These are phyloP conservation scores for Sternarchorhynchus goeldii DNA, from an alignment of 2,797 vertebrate species.

Conservation along the genomic window DNA sequence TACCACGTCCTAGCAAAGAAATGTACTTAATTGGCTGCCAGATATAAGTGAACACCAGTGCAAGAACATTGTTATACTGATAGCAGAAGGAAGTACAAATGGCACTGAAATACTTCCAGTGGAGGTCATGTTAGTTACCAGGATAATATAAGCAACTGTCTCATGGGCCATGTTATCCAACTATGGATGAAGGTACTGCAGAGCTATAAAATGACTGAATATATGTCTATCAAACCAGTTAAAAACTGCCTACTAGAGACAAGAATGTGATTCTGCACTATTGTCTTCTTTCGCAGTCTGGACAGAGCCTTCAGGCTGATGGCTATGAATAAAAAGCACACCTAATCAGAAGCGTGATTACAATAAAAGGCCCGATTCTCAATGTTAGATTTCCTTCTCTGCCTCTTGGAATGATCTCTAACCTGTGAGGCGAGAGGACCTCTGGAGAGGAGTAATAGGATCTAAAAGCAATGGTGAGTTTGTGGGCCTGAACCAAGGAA, in stretches of 20 bases:
- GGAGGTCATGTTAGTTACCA: not conserved
- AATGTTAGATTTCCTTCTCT: conserved; percentile 29
- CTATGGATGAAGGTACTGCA: not conserved
- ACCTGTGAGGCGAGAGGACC: conserved; percentile 34
- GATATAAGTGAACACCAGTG: not conserved
- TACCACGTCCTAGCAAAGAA: not conserved
- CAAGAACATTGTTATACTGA: too few relatives aligned
- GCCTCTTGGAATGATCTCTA: conserved; percentile 23
- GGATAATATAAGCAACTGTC: not conserved
- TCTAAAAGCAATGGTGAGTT: conserved; percentile 46
- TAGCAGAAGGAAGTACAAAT: not conserved
- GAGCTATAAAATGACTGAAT: not conserved
- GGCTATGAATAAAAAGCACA: conserved; percentile 37
- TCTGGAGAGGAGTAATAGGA: conserved; percentile 47
- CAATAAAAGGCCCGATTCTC: conserved; percentile 44
- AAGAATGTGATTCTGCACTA: not conserved
- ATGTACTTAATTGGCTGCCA: not conserved
- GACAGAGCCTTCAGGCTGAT: conserved; percentile 23
- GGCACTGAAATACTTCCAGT: too few relatives aligned
- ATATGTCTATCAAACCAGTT: not conserved
- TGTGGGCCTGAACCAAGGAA: conserved; percentile 44
- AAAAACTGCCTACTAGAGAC: not conserved
- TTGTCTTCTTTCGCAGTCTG: conserved; percentile 26
- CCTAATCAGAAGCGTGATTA: conserved; percentile 51
- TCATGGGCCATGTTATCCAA: not conserved